Evolutionary conservation across 2,797 vertebrate genomes (phyloP).

Genomic region (Argyrosomus regius): DNA sequence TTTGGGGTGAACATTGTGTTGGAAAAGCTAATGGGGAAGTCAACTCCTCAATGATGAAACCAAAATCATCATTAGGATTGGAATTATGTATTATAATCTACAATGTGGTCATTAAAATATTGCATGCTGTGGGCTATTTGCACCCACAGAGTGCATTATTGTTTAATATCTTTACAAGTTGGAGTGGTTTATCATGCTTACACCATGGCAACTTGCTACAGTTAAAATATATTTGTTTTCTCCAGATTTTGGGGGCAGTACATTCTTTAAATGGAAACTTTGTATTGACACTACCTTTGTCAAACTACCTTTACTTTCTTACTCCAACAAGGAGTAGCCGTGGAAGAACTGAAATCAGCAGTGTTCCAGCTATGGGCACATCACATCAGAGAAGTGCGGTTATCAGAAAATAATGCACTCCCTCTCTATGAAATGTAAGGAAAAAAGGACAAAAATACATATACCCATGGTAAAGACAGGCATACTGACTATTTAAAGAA

Average conservation of each 20-base stretch:
- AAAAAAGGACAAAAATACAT: background rate
- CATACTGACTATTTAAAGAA: background rate
- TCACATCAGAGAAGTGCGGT: background rate
- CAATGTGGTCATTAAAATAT: background rate
- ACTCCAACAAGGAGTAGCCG: background rate
- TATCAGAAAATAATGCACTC: background rate
- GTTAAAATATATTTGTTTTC: background rate
- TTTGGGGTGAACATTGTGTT: background rate
- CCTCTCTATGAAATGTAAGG: background rate
- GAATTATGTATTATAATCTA: background rate
- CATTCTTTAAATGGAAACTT: background rate
- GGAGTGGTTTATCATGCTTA: background rate
- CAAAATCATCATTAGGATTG: background rate
- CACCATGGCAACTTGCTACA: background rate
- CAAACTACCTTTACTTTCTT: background rate
- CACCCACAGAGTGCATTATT: constrained; percentile 2
- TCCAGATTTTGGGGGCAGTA: background rate
- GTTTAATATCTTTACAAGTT: background rate
- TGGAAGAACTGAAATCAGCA: background rate
- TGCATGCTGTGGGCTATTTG: background rate
- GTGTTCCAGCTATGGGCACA: background rate
- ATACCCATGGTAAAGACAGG: background rate
- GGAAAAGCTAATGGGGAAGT: too few species aligned
- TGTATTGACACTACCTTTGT: background rate
- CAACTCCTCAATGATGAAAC: background rate